Base-by-base conservation (phyloP, 2,888 invertebrate genomes). In the Brachypterus glaber region DNA sequence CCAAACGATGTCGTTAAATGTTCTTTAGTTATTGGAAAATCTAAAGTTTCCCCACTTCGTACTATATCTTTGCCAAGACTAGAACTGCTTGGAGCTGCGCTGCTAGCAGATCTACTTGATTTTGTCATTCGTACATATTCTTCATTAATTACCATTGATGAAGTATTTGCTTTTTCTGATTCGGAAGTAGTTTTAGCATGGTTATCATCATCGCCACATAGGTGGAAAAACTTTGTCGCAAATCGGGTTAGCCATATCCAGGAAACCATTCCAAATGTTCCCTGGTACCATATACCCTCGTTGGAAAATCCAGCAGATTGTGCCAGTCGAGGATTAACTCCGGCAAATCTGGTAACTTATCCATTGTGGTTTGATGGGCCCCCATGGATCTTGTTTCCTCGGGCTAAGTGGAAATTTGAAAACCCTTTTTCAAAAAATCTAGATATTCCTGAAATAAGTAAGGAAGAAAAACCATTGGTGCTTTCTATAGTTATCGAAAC, bases 151-250 rank as follows among this genome's bases (percentile, higher is more conserved):
- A 15, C 13, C 13, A 17, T 35, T n/a, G 11, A n/a, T 16, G 17
- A 35, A 11, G 14, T 40, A 15, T 31, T 26, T 25, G 40, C 40
- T 17, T 44, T 35, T 14, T 39, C 42, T 11, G 44, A 43, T 25
- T 43, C 41, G 5, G 27, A n/a, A 15, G 31, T 43, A 3, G 36
- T 25, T 7, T 17, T 43, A 8, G 3, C 18, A 9, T 43, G 43
- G 43, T 33, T 43, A 16, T 33, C 42, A 15, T 43, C 41, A 9
- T 21, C 43, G 4, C 33, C 42, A 5, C 29, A 42, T 26, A 11
- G 30, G 14, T 44, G 44, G 39, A 38, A 43, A 16, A 43, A 30
- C 17, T 43, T 43, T 30, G 33, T 42, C 3, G 33, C 30, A 5
- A 43, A 43, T 43, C 43, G 43, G 3, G 40, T 36, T 7, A 15